phyloP scores from a whole-genome alignment of 2,888 invertebrate species.

The Cerastis rubricosa region DNA sequence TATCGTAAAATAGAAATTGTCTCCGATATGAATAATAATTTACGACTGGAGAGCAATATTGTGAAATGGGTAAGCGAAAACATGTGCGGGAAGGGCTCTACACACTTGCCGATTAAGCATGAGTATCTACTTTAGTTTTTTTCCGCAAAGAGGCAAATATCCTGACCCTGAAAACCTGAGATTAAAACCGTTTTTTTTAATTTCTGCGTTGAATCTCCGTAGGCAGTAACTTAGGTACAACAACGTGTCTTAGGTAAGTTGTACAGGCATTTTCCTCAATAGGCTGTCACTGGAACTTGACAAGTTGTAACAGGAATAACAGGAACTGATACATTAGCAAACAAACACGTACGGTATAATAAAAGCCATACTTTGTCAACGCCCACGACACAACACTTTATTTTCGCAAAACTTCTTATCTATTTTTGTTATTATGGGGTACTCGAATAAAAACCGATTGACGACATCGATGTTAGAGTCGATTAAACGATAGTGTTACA shows the following conservation, averaged over 20 bases:
- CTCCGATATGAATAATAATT: slow-evolving; percentile 58
- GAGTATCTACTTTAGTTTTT: no score
- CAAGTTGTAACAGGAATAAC: slow-evolving; percentile 34
- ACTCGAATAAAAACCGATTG: slow-evolving; percentile 54
- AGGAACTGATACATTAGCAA: slow-evolving; percentile 41
- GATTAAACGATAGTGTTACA: slow-evolving; percentile 73
- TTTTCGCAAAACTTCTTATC: slow-evolving; percentile 53
- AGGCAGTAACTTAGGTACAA: not conserved
- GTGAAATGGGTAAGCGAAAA: slow-evolving; percentile 16
- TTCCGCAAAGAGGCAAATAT: not conserved
- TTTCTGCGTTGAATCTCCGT: not conserved
- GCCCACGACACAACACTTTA: slow-evolving; percentile 41
- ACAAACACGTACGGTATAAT: slow-evolving; percentile 33
- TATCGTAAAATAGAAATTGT: slow-evolving; percentile 59
- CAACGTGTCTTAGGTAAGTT: slow-evolving; percentile 1
- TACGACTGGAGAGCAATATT: slow-evolving; percentile 45
- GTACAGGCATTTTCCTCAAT: slow-evolving; percentile 45
- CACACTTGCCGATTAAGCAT: not conserved
- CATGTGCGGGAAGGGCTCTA: not conserved
- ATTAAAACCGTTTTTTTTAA: not conserved
- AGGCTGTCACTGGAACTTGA: slow-evolving; percentile 15
- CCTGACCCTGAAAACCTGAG: not conserved
- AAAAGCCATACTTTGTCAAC: slow-evolving; percentile 41
- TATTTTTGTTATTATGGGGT: slow-evolving; percentile 35
- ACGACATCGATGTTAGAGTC: slow-evolving; percentile 61